Base-by-base conservation (phyloP, 1,140 invertebrate genomes). In the Batillaria attramentaria region DNA sequence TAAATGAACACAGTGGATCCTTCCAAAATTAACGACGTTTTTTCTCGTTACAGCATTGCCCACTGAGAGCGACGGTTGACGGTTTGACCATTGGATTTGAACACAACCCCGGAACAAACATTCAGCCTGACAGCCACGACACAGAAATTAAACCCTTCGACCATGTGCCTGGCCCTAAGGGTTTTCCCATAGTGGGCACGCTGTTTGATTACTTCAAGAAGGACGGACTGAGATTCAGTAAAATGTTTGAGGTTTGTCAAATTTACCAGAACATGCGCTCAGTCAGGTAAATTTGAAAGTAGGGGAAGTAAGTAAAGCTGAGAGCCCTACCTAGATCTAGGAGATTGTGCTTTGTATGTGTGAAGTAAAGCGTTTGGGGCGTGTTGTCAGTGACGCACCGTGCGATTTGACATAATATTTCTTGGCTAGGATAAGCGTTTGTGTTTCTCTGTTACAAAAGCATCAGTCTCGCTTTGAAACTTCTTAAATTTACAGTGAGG, bases 201-300 rank as follows among this genome's bases (percentile, higher is more conserved):
- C 77, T 91, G 16, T 87, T 87, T 50, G 87, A 89, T 60, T 91
- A 90, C 73, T 83, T 90, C 33, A 91, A 90, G 74, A 90, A 88
- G 78, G 89, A 89, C 73, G 90, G 90, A 20, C 83, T 86, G 6
- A 81, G 79, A 65, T 90, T 91, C 77, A 85, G 82, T 46, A 90
- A 90, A 85, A 88, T 91, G 88, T 89, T 89, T 81, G 87, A 91
- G 84, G 90, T 91, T 79, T 42, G 83, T 74, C n/a, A n/a, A n/a
- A n/a, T n/a, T n/a, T n/a, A n/a, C n/a, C n/a, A n/a, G n/a, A n/a
- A n/a, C n/a, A n/a, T n/a, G n/a, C n/a, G n/a, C n/a, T n/a, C n/a
- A n/a, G n/a, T n/a, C n/a, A n/a, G n/a, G n/a, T n/a, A n/a, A n/a
- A n/a, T n/a, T n/a, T n/a, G n/a, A n/a, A n/a, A n/a, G n/a, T n/a